Evolutionary conservation across 30 jellyfish, hydroid and myxozoan species (phyloP).

Genomic region (Hydractinia echinata): DNA sequence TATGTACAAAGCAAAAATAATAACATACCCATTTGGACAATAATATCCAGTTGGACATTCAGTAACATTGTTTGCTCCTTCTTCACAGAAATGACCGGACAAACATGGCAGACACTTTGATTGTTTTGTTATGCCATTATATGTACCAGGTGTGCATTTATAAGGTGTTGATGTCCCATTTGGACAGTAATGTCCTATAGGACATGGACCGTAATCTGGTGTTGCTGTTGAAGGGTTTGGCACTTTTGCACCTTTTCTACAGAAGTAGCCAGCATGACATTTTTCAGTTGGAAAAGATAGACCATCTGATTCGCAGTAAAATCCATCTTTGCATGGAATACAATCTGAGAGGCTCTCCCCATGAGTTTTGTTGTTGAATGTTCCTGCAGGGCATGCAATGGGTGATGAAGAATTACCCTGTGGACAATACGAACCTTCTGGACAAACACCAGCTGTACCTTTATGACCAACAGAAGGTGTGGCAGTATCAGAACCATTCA

Average conservation of each 20-base stretch:
- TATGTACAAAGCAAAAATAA: not conserved
- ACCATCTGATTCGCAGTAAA: conserved; percentile 73
- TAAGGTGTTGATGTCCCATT: conserved; percentile 58
- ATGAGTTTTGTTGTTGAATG: conserved; percentile 77
- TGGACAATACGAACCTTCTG: conserved; percentile 80
- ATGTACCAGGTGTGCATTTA: conserved; percentile 74
- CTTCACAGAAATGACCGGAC: conserved; percentile 66
- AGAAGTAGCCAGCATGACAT: conserved; percentile 74
- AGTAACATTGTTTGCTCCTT: conserved; percentile 51
- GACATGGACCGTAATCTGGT: conserved; percentile 75
- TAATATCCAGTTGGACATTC: conserved; percentile 80
- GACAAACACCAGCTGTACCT: conserved; percentile 90
- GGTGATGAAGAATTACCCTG: conserved; percentile 84
- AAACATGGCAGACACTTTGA: conserved; percentile 69
- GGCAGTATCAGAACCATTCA: conserved; percentile 80
- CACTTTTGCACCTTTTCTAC: conserved; percentile 70
- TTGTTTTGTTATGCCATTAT: conserved; percentile 53
- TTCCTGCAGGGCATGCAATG: conserved; percentile 77
- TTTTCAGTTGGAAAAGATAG: conserved; percentile 81
- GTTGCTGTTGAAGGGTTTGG: conserved; percentile 62
- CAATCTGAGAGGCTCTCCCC: conserved; percentile 66
- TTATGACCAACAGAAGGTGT: conserved; percentile 86
- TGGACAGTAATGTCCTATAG: conserved; percentile 72
- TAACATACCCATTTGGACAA: conserved; percentile 86
- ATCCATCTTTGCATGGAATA: conserved; percentile 59